These are phyloP conservation scores for Cynopterus brachyotis DNA, from an alignment of 2,113 vertebrate species.

Conservation along the genomic window DNA sequence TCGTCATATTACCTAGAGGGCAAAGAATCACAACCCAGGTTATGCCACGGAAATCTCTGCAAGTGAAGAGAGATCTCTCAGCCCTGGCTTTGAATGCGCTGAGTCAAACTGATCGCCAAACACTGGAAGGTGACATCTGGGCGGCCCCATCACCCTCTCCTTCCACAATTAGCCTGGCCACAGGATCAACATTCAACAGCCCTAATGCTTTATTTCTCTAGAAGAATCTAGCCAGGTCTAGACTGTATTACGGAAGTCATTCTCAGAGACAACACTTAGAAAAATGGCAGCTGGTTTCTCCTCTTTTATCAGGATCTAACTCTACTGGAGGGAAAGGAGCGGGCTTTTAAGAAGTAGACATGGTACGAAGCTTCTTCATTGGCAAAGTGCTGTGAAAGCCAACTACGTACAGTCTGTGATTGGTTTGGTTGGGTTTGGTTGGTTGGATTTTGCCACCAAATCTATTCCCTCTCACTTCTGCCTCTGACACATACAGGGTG, in stretches of 20 bases:
- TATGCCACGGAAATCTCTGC: too few species aligned
- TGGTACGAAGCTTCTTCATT: too few species aligned
- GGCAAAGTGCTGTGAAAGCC: neutral
- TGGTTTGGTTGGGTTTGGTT: neutral
- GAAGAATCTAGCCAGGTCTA: neutral
- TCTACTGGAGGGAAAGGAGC: neutral
- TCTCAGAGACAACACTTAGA: neutral
- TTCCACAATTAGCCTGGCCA: neutral
- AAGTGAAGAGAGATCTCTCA: neutral
- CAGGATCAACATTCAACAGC: neutral
- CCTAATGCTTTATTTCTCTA: neutral
- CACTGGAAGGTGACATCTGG: neutral
- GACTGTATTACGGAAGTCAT: neutral
- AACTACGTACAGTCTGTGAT: neutral
- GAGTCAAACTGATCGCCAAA: neutral
- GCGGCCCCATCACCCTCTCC: neutral
- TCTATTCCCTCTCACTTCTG: neutral
- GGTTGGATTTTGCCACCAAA: neutral
- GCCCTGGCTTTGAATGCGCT: neutral
- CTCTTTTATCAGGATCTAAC: neutral
- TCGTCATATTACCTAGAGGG: accelerated
- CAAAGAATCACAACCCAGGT: neutral
- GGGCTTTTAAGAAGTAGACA: neutral
- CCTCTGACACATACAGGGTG: neutral
- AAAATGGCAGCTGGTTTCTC: neutral